phyloP scores from a whole-genome alignment of 92 coral and sea anemone genomes.

The Phenganax stokvisi region DNA sequence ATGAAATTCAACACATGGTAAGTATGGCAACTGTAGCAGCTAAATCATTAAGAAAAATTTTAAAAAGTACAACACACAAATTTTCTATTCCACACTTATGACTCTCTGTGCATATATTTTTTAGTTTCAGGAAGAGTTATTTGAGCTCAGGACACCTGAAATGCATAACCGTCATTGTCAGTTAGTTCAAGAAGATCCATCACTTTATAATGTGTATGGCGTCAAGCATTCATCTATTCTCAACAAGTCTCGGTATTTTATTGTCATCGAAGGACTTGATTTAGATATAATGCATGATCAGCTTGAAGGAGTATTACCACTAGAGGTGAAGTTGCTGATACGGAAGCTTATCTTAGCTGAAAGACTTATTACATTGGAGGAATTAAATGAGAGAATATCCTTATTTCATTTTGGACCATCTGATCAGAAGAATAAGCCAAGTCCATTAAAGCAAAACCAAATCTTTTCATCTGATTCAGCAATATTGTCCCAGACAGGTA shows the following conservation, averaged over 20 bases:
- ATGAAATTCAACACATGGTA: conserved; percentile 52
- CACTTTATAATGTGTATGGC: neutral
- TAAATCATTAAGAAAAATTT: neutral
- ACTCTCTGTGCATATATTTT: neutral
- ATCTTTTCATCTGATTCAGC: too few relatives aligned
- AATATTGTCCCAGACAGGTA: too few relatives aligned
- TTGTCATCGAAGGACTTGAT: conserved; percentile 2
- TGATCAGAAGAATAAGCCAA: too few relatives aligned
- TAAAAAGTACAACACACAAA: too few relatives aligned
- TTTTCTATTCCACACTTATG: neutral
- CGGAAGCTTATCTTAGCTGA: too few relatives aligned
- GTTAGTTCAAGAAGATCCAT: neutral
- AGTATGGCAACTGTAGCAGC: neutral
- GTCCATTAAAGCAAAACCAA: too few relatives aligned
- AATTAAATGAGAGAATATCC: too few relatives aligned
- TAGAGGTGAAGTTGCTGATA: neutral
- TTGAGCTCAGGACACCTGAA: neutral
- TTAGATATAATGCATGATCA: conserved; percentile 12
- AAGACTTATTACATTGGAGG: too few relatives aligned
- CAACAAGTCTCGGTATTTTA: neutral
- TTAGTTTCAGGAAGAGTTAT: neutral
- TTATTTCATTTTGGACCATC: too few relatives aligned
- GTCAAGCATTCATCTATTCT: neutral
- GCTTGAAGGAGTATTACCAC: neutral
- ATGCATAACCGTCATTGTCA: neutral